Conservation (phyloP, 2,888 invertebrate genomes). For the Hirtodrosophila cameraria region DNA sequence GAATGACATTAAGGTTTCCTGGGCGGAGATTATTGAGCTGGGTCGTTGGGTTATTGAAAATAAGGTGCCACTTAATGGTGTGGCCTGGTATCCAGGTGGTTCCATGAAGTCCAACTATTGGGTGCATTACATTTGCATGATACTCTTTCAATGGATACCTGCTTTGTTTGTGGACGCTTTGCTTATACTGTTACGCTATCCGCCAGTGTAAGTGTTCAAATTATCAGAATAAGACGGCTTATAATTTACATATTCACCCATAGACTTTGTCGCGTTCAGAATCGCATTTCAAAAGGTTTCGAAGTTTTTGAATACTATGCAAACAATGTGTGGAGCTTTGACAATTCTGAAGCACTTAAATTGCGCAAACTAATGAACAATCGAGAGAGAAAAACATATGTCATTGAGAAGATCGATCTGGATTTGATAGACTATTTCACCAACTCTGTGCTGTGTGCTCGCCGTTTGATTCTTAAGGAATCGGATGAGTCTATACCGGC, state of each 20-base stretch:
- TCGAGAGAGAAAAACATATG: constrained; percentile 88
- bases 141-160: constrained; percentile 95
- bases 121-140: constrained; percentile 91
- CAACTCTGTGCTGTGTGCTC: constrained; percentile 91
- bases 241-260: neutral
- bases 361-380: constrained; percentile 87
- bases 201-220: constrained; percentile 90
- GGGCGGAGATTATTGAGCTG: constrained; percentile 94
- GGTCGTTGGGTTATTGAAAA: constrained; percentile 91
- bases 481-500: constrained; percentile 91
- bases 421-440: constrained; percentile 93
- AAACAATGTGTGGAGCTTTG: constrained; percentile 95
- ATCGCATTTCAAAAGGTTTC: constrained; percentile 93
- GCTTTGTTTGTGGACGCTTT: constrained; percentile 93
- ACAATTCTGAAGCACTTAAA: constrained; percentile 87
- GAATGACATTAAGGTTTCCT: constrained; percentile 91
- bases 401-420: constrained; percentile 88
- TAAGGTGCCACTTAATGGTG: constrained; percentile 93
- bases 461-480: constrained; percentile 93
- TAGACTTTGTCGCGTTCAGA: constrained; percentile 92
- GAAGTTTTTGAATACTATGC: constrained; percentile 96
- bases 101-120: constrained; percentile 92
- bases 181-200: constrained; percentile 91
- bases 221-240: neutral
- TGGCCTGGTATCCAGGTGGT: constrained; percentile 94